Evolutionary conservation across 2,888 invertebrate species (phyloP), one percentile per base, ranked within the genome.

Genomic region (Pogonocherus hispidulus): DNA sequence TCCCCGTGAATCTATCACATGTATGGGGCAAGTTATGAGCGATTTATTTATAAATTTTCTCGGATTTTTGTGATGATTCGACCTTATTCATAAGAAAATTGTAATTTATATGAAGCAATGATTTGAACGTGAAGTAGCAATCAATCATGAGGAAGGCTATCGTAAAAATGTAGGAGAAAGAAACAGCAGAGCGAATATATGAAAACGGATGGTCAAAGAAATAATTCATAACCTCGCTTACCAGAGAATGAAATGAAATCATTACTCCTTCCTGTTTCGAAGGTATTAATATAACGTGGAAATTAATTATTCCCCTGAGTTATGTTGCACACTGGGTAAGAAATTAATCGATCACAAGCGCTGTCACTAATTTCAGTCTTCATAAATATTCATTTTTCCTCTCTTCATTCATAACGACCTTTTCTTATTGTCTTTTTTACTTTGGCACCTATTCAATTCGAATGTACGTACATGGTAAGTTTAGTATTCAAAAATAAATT

Each of bases 201-300:
- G 76, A 73, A 69, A 76, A 73, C 74, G 74, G 76, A 75, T 74
- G 74, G 72, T 71, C 75, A 68, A 73, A 73, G 74, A 75, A 75
- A 76, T 76, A 76, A 76, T 76, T 76, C 75, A 76, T 76, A 73
- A 76, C 69, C 62, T 68, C 71, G 72, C 67, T 73, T 70, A 64
- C 35, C 57, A 69, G 72, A n/a, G n/a, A n/a, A n/a, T n/a, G 72
- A 76, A 73, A 72, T 69, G 72, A 70, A 72, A 75, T 70, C 69
- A 70, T 73, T 75, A 69, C 67, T 70, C 71, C 67, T 67, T 55
- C 22, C 46, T 46, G 49, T 62, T 73, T 69, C 67, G 69, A 72
- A 59, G 57, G 66, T n/a, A 71, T 76, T 71, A 75, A 63, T 62
- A 65, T 52, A 52, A 65, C 51, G 27, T 23, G 11, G 32, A 51